Evolutionary conservation across 1,140 invertebrate species (phyloP).

Genomic region (Drosophila pectinifera): DNA sequence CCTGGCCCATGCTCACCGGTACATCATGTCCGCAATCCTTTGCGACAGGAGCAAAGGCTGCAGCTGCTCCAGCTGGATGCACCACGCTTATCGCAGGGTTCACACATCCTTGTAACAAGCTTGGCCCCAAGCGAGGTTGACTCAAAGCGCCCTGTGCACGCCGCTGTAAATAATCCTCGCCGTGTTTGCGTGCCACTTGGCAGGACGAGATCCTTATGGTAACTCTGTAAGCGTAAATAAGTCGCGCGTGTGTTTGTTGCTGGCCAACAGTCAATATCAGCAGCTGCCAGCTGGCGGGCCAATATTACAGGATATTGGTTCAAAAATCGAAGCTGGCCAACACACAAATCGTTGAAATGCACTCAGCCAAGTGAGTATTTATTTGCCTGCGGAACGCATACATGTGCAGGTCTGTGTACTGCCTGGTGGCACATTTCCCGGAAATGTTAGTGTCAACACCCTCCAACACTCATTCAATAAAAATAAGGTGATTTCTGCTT

Average conservation of each 20-base stretch:
- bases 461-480: constrained; percentile 3
- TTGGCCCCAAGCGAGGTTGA: constrained; percentile 1
- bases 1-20: background rate
- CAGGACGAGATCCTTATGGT: constrained; percentile 31
- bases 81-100: constrained; percentile 62
- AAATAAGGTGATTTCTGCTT: background rate
- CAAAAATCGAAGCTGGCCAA: constrained; percentile 46
- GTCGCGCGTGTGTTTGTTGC: constrained; percentile 31
- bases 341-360: constrained; percentile 40
- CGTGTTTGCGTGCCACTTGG: constrained; percentile 72
- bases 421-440: constrained; percentile 11
- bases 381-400: constrained; percentile 18
- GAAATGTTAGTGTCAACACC: constrained; percentile 1
- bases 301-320: constrained; percentile 60
- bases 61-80: constrained; percentile 42
- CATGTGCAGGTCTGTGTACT: background rate
- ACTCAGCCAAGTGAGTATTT: constrained; percentile 24
- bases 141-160: constrained; percentile 70
- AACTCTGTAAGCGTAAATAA: constrained; percentile 33
- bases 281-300: constrained; percentile 33
- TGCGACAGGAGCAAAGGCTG: constrained; percentile 11
- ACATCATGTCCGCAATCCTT: constrained; percentile 4
- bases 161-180: constrained; percentile 77
- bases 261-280: constrained; percentile 39
- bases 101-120: constrained; percentile 50